Conservation (phyloP, 2,797 vertebrate genomes). For the Anniella stebbinsi region DNA sequence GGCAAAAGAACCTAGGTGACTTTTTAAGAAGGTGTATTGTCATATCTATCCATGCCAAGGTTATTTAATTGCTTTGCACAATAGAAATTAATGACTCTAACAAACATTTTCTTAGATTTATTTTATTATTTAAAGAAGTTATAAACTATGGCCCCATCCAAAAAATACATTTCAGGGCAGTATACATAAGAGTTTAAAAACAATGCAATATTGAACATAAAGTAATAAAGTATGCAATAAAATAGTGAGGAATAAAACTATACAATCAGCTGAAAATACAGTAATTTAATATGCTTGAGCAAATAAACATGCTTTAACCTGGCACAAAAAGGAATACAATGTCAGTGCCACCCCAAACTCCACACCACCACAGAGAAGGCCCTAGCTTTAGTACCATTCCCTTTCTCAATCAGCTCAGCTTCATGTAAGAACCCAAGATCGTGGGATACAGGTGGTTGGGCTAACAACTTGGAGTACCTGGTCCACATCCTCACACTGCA, state of each 20-base stretch:
- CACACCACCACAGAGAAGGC: neutral
- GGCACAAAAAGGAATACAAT: neutral
- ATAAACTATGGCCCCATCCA: neutral
- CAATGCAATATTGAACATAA: neutral
- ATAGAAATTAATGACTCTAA: neutral
- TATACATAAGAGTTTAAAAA: neutral
- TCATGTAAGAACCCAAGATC: too few species aligned
- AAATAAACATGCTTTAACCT: neutral
- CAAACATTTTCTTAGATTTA: neutral
- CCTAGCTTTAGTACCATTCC: too few species aligned
- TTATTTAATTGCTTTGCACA: slow-evolving; percentile 4
- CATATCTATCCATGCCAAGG: neutral
- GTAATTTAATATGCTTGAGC: neutral
- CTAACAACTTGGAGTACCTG: too few species aligned
- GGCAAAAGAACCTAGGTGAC: slow-evolving; percentile 1
- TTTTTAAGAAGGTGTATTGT: neutral
- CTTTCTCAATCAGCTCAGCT: too few species aligned
- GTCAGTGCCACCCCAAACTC: neutral
- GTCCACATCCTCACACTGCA: too few species aligned
- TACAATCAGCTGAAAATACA: neutral
- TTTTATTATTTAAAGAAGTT: neutral
- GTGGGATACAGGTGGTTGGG: too few species aligned
- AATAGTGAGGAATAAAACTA: neutral
- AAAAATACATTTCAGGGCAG: neutral
- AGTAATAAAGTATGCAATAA: neutral